Percentiles rank a stretch among this genome's conserved stretches.
These are phyloP conservation scores for Chouioia cunea DNA, from an alignment of 2,888 invertebrate genomes.

Conservation along the genomic window DNA sequence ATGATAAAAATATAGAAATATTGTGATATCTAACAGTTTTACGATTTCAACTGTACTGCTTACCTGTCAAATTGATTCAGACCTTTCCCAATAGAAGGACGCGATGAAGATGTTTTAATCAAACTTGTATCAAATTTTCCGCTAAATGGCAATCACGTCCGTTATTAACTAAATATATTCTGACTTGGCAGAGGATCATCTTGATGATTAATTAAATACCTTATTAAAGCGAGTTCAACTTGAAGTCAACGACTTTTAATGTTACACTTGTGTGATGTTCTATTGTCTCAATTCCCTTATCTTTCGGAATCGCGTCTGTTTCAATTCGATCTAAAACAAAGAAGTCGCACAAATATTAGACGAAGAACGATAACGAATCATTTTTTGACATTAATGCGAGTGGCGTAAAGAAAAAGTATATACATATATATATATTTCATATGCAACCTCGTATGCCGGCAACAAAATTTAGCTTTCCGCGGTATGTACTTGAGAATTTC, in stretches of 20 bases:
- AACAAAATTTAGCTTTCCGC: no score
- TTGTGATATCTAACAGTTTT: no score
- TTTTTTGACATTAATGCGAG: neutral
- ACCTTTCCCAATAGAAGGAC: no score
- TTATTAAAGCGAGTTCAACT: conserved; percentile 20
- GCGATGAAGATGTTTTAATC: no score
- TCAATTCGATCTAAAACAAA: neutral
- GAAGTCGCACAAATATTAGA: conserved; percentile 19
- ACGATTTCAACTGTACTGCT: no score
- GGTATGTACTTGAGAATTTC: conserved; percentile 8
- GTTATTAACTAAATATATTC: neutral
- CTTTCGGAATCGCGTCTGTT: neutral
- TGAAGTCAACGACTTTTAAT: conserved; percentile 29
- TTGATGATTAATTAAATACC: conserved; percentile 12
- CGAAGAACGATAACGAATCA: conserved; percentile 11
- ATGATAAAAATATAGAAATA: no score
- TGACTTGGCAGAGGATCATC: conserved; percentile 9
- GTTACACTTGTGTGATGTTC: conserved; percentile 11
- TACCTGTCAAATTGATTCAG: no score
- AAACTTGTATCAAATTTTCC: no score
- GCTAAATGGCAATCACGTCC: no score
- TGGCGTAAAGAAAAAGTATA: neutral
- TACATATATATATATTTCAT: neutral
- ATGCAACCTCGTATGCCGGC: neutral
- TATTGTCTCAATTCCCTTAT: conserved; percentile 17